Conservation (phyloP, 2,113 vertebrate species). For the Myanophis thanlyinensis region DNA sequence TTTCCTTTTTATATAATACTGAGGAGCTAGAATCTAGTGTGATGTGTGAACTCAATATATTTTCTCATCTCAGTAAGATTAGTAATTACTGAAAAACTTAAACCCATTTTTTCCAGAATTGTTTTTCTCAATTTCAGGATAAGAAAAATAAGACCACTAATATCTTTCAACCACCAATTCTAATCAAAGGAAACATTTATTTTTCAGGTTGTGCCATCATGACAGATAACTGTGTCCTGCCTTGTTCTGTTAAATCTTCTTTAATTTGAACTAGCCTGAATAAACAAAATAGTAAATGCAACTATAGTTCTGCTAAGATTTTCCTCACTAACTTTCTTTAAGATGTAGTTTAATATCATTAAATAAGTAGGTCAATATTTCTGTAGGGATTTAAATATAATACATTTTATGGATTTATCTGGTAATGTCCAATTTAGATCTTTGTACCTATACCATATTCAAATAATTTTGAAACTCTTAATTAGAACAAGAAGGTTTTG, state of each 20-base stretch:
- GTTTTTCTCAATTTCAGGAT: neutral
- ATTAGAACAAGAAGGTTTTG: neutral
- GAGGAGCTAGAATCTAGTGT: neutral
- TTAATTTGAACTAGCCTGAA: neutral
- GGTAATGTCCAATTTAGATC: neutral
- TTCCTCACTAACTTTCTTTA: neutral
- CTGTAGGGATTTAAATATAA: neutral
- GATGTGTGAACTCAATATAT: neutral
- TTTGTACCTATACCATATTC: neutral
- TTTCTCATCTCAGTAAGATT: neutral
- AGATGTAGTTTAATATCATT: neutral
- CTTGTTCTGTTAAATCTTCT: neutral
- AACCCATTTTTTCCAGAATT: neutral
- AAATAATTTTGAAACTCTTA: neutral
- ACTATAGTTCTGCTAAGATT: neutral
- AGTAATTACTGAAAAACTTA: neutral
- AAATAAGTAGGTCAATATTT: neutral
- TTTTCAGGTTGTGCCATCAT: neutral
- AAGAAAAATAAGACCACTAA: neutral
- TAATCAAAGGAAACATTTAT: neutral
- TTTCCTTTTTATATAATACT: neutral
- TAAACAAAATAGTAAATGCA: neutral
- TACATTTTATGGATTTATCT: neutral
- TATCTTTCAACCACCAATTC: neutral
- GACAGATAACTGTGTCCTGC: neutral